Conservation (phyloP, 2,113 vertebrate species). For the Arenaria interpres region DNA sequence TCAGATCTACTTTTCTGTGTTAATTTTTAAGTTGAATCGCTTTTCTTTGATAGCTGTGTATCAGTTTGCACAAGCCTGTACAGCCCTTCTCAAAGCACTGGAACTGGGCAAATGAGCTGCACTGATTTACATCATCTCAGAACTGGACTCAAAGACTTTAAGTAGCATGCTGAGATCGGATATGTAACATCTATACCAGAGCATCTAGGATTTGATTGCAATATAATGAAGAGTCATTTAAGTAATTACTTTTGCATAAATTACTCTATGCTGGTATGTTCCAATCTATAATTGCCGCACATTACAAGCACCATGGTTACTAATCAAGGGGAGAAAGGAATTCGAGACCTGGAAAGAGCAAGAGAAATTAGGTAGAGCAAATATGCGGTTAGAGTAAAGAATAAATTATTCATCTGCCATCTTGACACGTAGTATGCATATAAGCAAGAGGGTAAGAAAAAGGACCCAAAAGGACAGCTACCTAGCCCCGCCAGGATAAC, state of each 20-base stretch:
- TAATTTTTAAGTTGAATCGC: not conserved
- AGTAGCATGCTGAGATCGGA: slow-evolving; percentile 30
- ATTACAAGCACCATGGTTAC: slow-evolving; percentile 70
- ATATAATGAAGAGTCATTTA: slow-evolving; percentile 74
- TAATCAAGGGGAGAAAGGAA: slow-evolving; percentile 63
- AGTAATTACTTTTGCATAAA: slow-evolving; percentile 75
- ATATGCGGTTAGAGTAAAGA: not conserved
- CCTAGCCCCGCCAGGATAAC: not conserved
- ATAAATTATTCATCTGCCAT: not conserved
- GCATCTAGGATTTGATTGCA: slow-evolving; percentile 70
- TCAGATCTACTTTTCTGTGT: not conserved
- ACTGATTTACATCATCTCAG: slow-evolving; percentile 32
- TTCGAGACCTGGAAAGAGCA: slow-evolving; percentile 26
- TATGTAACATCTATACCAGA: slow-evolving; percentile 57
- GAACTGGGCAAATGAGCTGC: not conserved
- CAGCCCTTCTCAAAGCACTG: not conserved
- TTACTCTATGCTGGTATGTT: slow-evolving; percentile 62
- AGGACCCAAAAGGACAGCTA: not conserved
- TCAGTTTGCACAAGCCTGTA: not conserved
- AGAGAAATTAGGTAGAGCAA: slow-evolving; percentile 34
- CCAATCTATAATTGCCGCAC: slow-evolving; percentile 61
- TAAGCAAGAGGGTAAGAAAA: not conserved
- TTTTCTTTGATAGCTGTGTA: not conserved
- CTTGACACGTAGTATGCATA: not conserved
- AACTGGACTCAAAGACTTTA: slow-evolving; percentile 20